Percentiles rank a stretch among this genome's conserved stretches.
phyloP scores from a whole-genome alignment of 1,140 invertebrate genomes.

The Macrostomum lignano region DNA sequence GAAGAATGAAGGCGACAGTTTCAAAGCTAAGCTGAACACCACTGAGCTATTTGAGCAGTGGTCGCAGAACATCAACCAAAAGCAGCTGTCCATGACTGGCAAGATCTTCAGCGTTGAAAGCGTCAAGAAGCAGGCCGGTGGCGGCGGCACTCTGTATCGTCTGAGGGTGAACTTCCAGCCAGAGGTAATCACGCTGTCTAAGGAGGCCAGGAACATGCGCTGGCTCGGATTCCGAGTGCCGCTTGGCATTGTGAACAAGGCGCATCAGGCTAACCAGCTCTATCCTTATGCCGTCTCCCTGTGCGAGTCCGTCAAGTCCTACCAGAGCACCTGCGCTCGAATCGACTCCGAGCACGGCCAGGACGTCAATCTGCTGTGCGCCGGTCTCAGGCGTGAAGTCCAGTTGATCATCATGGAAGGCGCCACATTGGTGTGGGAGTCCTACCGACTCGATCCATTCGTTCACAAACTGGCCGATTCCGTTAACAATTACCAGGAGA shows the following conservation, averaged over 20 bases:
- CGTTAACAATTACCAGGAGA: conserved; percentile 77
- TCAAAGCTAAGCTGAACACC: conserved; percentile 70
- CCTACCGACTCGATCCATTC: conserved; percentile 87
- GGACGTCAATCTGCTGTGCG: conserved; percentile 53
- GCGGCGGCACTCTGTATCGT: conserved; percentile 37
- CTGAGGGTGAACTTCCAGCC: conserved; percentile 84
- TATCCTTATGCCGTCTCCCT: conserved; percentile 96
- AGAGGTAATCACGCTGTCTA: conserved; percentile 86
- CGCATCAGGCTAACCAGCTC: conserved; percentile 84
- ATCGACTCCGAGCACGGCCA: conserved; percentile 2
- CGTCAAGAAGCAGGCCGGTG: conserved; percentile 42
- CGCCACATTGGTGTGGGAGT: conserved; percentile 78
- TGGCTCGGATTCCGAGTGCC: conserved; percentile 83
- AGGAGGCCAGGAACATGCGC: conserved; percentile 55
- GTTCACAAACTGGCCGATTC: conserved; percentile 75
- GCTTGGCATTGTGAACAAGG: conserved; percentile 86
- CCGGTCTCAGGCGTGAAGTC: conserved; percentile 64
- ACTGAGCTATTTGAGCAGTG: conserved; percentile 48
- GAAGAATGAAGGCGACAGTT: conserved; percentile 86
- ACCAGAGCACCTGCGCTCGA: conserved; percentile 35
- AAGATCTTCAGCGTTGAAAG: conserved; percentile 76
- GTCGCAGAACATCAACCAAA: conserved; percentile 43
- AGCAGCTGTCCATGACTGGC: conserved; percentile 66
- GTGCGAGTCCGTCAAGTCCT: conserved; percentile 82
- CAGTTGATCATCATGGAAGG: conserved; percentile 37